A percentile compares a stretch with the other conserved stretches of the same genome.
Conservation (phyloP, 2,888 invertebrate species). For the Liodrosophila aerea region DNA sequence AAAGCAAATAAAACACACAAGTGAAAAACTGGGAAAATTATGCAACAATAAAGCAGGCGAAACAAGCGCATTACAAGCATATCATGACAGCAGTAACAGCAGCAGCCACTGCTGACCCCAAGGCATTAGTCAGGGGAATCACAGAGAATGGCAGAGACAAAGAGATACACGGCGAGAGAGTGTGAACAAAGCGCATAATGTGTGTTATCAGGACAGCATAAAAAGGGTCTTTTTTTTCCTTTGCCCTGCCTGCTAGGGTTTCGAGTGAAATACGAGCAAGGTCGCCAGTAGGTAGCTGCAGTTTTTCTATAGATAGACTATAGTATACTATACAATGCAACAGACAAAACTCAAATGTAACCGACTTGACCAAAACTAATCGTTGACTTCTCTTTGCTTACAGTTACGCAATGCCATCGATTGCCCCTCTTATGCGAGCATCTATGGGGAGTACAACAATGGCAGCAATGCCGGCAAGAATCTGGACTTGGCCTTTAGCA, state of each 20-base stretch:
- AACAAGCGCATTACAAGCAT: conserved; percentile 75
- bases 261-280: conserved; percentile 54
- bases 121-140: conserved; percentile 55
- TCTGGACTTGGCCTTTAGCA: conserved; percentile 68
- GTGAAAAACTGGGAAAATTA: conserved; percentile 59
- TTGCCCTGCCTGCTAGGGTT: conserved; percentile 20
- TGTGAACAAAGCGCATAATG: conserved; percentile 40
- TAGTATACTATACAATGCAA: conserved; percentile 1
- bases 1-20: conserved; percentile 58
- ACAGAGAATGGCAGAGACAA: conserved; percentile 16
- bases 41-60: conserved; percentile 60
- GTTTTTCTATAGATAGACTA: too few species aligned
- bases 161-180: neutral
- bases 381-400: conserved; percentile 13
- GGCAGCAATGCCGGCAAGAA: conserved; percentile 54
- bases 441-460: conserved; percentile 59
- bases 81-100: conserved; percentile 41
- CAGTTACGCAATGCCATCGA: conserved; percentile 69
- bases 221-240: conserved; percentile 32
- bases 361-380: conserved; percentile 57
- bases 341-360: conserved; percentile 9
- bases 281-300: too few species aligned
- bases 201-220: conserved; percentile 41
- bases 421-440: conserved; percentile 71
- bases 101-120: conserved; percentile 56